Percentiles rank a stretch among this genome's conserved stretches.
phyloP scores from a whole-genome alignment of 1,140 invertebrate genomes.

The Drosophila elegans region DNA sequence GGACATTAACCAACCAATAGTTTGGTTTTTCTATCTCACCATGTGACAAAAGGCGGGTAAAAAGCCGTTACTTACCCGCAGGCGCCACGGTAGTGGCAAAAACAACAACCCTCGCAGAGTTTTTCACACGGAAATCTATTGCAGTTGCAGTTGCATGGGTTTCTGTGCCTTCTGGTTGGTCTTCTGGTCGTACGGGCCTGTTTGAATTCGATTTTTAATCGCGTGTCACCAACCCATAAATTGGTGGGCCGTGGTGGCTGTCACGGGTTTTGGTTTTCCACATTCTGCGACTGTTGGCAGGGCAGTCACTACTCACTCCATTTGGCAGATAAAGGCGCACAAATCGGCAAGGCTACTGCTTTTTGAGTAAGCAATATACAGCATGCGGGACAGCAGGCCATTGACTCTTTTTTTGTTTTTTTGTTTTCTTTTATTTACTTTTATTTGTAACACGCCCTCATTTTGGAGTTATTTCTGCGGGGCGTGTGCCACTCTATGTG shows the following conservation, averaged over 20 bases:
- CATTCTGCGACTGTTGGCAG: slow-evolving; percentile 16
- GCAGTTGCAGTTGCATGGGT: slow-evolving; percentile 35
- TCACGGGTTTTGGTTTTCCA: slow-evolving; percentile 30
- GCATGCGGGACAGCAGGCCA: slow-evolving; percentile 66
- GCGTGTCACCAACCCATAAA: slow-evolving; percentile 74
- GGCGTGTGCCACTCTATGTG: slow-evolving; percentile 65
- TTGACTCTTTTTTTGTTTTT: slow-evolving; percentile 51
- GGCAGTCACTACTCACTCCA: slow-evolving; percentile 11
- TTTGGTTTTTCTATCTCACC: slow-evolving; percentile 6
- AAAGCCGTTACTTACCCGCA: slow-evolving; percentile 62
- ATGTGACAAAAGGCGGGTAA: slow-evolving; percentile 14
- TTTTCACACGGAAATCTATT: slow-evolving; percentile 59
- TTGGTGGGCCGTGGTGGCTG: slow-evolving; percentile 43
- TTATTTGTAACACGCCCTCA: slow-evolving; percentile 36
- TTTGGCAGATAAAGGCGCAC: slow-evolving; percentile 48
- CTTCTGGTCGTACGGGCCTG: neutral
- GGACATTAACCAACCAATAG: neutral
- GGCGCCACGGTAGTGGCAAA: slow-evolving; percentile 38
- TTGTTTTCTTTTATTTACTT: slow-evolving; percentile 1
- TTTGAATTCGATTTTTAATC: slow-evolving; percentile 68
- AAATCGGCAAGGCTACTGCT: slow-evolving; percentile 61
- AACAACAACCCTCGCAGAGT: slow-evolving; percentile 44
- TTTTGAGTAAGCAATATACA: neutral
- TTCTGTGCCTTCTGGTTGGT: neutral
- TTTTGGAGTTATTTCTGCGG: slow-evolving; percentile 53